These are phyloP conservation scores for Montipora capitata DNA, from an alignment of 92 coral and sea anemone genomes.

Conservation along the genomic window DNA sequence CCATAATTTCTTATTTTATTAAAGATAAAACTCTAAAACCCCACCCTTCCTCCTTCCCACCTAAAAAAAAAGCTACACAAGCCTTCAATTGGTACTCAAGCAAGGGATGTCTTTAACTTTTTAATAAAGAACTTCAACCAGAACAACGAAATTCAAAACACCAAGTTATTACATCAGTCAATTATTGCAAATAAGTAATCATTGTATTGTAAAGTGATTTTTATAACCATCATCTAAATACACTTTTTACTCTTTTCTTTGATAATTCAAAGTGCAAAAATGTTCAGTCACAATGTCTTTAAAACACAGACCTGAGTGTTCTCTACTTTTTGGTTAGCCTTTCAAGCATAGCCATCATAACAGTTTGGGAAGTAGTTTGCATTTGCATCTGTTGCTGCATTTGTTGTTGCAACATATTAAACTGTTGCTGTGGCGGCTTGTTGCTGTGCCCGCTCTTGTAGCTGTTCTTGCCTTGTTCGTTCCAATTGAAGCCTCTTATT, in stretches of 20 bases:
- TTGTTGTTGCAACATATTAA: slow-evolving; percentile 45
- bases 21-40: background rate
- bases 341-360: slow-evolving; percentile 44
- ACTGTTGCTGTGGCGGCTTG: slow-evolving; percentile 55
- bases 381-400: slow-evolving; percentile 47
- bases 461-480: slow-evolving; percentile 55
- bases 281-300: slow-evolving; percentile 1
- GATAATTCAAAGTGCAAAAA: slow-evolving; percentile 13
- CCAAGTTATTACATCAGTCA: background rate
- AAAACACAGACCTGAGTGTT: background rate
- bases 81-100: slow-evolving; percentile 15
- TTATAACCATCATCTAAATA: slow-evolving; percentile 6
- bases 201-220: slow-evolving; percentile 1
- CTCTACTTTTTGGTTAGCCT: slow-evolving; percentile 40
- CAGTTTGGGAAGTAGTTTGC: slow-evolving; percentile 49
- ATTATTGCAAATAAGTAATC: slow-evolving; percentile 17
- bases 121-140: slow-evolving; percentile 5
- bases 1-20: background rate
- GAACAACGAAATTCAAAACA: background rate
- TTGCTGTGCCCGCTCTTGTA: slow-evolving; percentile 36
- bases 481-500: slow-evolving; percentile 25
- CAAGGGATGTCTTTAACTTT: slow-evolving; percentile 1
- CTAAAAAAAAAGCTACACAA: background rate
- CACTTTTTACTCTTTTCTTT: slow-evolving; percentile 14
- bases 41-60: slow-evolving; percentile 3